Conservation (phyloP, 2,888 invertebrate species). For the Pterobdella sp. region DNA sequence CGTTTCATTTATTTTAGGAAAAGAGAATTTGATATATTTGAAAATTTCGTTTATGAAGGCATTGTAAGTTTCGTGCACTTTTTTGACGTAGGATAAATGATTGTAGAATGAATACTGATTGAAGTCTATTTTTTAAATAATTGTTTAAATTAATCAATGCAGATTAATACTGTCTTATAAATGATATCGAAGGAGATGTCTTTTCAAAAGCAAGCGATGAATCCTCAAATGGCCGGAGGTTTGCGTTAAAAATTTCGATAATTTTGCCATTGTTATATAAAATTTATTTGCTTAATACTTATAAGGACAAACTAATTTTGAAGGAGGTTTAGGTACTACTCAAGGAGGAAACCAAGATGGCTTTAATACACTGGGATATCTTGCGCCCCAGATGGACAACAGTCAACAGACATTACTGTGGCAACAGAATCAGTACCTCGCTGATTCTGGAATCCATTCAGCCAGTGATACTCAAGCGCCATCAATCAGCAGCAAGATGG, state of each 20-base stretch:
- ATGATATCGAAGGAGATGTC: constrained; percentile 9
- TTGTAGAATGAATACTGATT: no score
- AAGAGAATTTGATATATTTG: neutral
- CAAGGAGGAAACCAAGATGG: constrained; percentile 11
- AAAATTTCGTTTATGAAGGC: no score
- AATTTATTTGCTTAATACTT: neutral
- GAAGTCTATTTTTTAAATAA: neutral
- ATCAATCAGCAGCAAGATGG: constrained; percentile 35
- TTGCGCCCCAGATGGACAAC: constrained; percentile 40
- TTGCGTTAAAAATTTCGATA: neutral
- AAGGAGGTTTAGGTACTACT: neutral
- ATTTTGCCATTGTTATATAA: neutral
- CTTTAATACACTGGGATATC: constrained; percentile 29
- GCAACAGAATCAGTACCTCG: constrained; percentile 38
- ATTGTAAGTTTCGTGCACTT: no score
- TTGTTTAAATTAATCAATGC: neutral
- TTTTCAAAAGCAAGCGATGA: constrained; percentile 10
- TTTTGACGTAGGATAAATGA: no score
- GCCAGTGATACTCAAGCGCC: constrained; percentile 51
- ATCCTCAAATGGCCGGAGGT: neutral
- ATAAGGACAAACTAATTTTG: neutral
- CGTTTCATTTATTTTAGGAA: neutral
- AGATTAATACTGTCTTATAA: neutral
- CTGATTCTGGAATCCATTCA: constrained; percentile 38
- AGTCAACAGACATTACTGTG: constrained; percentile 38